phyloP scores from a whole-genome alignment of 2,888 invertebrate species.

The Amiota mariae region DNA sequence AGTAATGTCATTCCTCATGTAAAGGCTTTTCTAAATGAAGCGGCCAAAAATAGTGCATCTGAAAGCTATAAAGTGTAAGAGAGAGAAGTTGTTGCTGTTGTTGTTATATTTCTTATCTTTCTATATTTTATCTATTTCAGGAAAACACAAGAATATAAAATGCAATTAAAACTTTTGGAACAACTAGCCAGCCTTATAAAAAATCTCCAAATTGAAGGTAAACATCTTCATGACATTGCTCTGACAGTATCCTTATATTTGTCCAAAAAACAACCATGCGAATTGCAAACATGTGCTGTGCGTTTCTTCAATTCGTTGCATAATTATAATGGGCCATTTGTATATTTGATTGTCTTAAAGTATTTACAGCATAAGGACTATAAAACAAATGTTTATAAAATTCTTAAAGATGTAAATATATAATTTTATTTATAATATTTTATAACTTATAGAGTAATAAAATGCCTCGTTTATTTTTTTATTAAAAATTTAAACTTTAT shows the following conservation, averaged over 20 bases:
- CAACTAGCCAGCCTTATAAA: conserved; percentile 62
- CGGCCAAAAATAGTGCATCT: conserved; percentile 75
- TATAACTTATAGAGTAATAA: too few species aligned
- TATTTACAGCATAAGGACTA: conserved; percentile 58
- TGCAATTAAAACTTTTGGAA: conserved; percentile 67
- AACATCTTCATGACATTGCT: conserved; percentile 66
- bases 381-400: conserved; percentile 58
- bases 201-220: conserved; percentile 66
- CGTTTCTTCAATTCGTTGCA: conserved; percentile 56
- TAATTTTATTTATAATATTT: neutral
- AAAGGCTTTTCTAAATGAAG: conserved; percentile 75
- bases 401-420: conserved; percentile 42
- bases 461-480: conserved; percentile 16
- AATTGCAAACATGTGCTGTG: conserved; percentile 62
- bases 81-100: conserved; percentile 5
- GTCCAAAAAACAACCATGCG: conserved; percentile 61
- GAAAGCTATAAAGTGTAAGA: conserved; percentile 55
- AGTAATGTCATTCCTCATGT: conserved; percentile 82
- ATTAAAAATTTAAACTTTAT: conserved; percentile 28
- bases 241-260: conserved; percentile 62
- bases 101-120: neutral
- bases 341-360: conserved; percentile 65
- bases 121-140: conserved; percentile 43
- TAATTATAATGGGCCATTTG: conserved; percentile 66
- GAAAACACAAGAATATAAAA: conserved; percentile 70